Conservation (phyloP, 2,888 invertebrate genomes). For the Agrochola macilenta region DNA sequence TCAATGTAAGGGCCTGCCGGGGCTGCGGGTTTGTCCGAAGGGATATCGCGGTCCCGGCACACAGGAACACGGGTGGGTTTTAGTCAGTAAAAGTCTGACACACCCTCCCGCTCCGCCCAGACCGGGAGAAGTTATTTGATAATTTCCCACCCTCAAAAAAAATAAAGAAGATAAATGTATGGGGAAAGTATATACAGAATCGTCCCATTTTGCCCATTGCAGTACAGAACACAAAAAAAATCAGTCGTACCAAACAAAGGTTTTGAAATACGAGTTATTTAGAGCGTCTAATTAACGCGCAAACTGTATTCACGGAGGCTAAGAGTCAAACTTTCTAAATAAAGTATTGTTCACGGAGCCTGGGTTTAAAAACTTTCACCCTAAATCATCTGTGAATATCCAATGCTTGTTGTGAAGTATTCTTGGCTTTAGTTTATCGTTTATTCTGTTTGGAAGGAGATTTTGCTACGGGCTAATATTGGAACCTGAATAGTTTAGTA, state of each 20-base stretch:
- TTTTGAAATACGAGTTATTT: constrained; percentile 45
- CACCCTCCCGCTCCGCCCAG: too few relatives aligned
- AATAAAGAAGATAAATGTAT: too few relatives aligned
- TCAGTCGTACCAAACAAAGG: constrained; percentile 30
- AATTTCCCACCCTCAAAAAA: too few relatives aligned
- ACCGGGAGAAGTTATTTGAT: too few relatives aligned
- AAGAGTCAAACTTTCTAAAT: constrained; percentile 58
- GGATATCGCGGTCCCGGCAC: too few relatives aligned
- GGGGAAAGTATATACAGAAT: too few relatives aligned
- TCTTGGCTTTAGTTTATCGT: constrained; percentile 23
- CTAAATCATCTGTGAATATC: constrained; percentile 56
- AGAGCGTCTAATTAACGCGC: constrained; percentile 50
- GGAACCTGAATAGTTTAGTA: neutral
- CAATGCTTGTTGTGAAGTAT: constrained; percentile 59
- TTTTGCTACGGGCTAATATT: neutral
- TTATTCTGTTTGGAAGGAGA: constrained; percentile 16
- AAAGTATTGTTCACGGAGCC: constrained; percentile 59
- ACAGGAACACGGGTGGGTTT: too few relatives aligned
- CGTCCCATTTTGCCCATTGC: neutral
- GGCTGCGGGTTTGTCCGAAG: too few relatives aligned
- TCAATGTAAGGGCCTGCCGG: too few relatives aligned
- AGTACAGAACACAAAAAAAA: neutral
- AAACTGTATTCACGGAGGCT: constrained; percentile 46
- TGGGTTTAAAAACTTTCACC: constrained; percentile 49
- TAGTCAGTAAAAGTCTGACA: too few relatives aligned